These are phyloP conservation scores for Maccullochella peelii DNA, from an alignment of 2,113 vertebrate species.

Conservation along the genomic window DNA sequence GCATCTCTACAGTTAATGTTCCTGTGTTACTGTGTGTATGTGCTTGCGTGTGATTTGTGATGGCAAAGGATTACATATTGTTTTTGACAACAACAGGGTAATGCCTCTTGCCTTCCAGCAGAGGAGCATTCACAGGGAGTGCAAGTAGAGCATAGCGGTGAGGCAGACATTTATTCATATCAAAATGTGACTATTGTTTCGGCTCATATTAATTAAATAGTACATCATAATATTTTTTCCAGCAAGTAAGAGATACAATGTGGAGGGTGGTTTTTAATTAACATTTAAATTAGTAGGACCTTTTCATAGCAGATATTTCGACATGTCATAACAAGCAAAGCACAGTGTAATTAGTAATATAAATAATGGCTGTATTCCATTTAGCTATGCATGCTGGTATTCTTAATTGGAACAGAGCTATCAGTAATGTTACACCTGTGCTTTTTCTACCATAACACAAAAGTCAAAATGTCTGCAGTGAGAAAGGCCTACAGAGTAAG, in stretches of 20 bases:
- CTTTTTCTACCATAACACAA: background rate
- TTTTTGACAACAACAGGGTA: background rate
- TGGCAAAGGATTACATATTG: constrained; percentile 19
- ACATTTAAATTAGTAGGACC: constrained; percentile 41
- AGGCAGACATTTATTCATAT: constrained; percentile 3
- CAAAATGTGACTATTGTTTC: constrained; percentile 25
- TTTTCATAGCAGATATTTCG: constrained; percentile 21
- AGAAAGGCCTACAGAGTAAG: background rate
- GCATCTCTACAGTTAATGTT: constrained; percentile 11
- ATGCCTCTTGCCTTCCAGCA: constrained; percentile 5
- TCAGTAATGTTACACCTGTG: background rate
- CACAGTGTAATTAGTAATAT: constrained; percentile 13
- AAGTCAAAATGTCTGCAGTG: background rate
- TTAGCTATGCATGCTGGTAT: background rate
- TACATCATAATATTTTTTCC: constrained; percentile 20
- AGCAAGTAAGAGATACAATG: constrained; percentile 25
- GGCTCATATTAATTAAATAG: constrained; percentile 34
- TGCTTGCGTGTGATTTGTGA: background rate
- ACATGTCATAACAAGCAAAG: constrained; percentile 12
- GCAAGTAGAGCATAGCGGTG: background rate
- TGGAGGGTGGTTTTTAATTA: constrained; percentile 45
- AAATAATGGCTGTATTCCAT: background rate
- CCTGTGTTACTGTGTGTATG: background rate
- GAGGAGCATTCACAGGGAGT: background rate
- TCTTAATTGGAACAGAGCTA: background rate